Base-by-base conservation (phyloP, 2,888 invertebrate species). In the Stenchaetothrips biformis region DNA sequence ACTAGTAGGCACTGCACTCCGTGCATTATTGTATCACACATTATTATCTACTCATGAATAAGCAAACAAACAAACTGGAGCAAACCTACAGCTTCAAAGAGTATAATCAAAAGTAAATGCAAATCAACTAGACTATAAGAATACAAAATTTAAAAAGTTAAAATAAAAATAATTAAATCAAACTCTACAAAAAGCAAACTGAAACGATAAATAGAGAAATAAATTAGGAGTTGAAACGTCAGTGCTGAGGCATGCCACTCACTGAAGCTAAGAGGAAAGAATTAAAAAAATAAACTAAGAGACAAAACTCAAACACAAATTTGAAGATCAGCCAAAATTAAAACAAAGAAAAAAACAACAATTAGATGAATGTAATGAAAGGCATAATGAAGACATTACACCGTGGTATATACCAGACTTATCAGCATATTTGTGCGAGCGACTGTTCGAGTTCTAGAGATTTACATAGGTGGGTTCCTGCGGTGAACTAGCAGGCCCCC, bases 381-480 rank as follows among this genome's bases (percentile, higher is more conserved):
- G 81, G 80, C 79, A 80, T 78, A 77, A 81, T 80, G 80, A 80
- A 78, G 81, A 79, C 79, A 82, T 81, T 80, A 81, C 82, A 79
- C 81, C 82, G 82, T 80, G 81, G 80, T 81, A 82, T 81, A 81
- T 82, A 82, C 84, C 84, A 84, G 84, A 85, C 85, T 83, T 83
- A 84, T 83, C 81, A 81, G 82, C 81, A 80, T 81, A 74, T 79
- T 37, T 78, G 80, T 79, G 78, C 53, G 62, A 59, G 80, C 78
- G 78, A 74, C 77, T 53, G 18, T 80, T 74, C 47, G 79, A 81
- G 80, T 84, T 83, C 93, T 94, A 94, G 91, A 95, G 95, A 92
- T 95, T 95, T 89, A 95, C 96, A 90, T 96, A 96, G 85, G 96
- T 95, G 85, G 95, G 95, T 89, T 95, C 95, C 89, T 95, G 95